Conservation (phyloP, 1,140 invertebrate species). For the Drosophila aff. region DNA sequence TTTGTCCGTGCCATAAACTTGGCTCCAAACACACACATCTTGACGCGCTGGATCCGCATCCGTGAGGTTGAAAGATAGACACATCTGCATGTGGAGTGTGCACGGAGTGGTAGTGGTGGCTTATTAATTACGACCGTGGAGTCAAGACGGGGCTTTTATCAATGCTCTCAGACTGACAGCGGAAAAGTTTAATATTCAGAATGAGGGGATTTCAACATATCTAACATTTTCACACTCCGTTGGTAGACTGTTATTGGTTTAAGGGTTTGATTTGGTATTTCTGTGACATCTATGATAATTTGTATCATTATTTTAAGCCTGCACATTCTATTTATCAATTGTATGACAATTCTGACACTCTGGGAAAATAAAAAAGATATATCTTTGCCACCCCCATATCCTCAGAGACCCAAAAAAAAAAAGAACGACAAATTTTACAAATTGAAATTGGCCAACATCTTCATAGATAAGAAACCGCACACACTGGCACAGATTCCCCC, state of each 20-base stretch:
- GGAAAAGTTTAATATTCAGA: conserved; percentile 1
- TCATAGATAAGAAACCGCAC: conserved; percentile 28
- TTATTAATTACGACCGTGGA: conserved; percentile 33
- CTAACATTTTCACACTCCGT: not conserved
- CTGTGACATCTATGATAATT: not conserved
- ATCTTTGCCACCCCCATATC: not conserved
- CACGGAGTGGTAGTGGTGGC: conserved; percentile 2
- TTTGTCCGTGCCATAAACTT: conserved; percentile 50
- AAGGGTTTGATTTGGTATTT: not conserved
- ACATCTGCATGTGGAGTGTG: conserved; percentile 18
- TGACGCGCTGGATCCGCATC: conserved; percentile 24
- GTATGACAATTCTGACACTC: not conserved
- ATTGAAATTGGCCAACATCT: conserved; percentile 26
- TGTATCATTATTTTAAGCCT: too few relatives aligned
- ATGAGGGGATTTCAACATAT: not conserved
- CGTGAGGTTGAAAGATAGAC: conserved; percentile 30
- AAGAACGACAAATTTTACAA: conserved; percentile 15
- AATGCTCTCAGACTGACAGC: not conserved
- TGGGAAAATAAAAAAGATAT: not conserved
- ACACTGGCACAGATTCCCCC: not conserved
- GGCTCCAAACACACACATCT: conserved; percentile 37
- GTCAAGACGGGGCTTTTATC: conserved; percentile 24
- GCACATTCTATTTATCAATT: not conserved
- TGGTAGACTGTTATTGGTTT: not conserved
- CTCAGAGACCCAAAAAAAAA: not conserved